Conservation (phyloP, 2,888 invertebrate genomes). For the Brachycybe producta region DNA sequence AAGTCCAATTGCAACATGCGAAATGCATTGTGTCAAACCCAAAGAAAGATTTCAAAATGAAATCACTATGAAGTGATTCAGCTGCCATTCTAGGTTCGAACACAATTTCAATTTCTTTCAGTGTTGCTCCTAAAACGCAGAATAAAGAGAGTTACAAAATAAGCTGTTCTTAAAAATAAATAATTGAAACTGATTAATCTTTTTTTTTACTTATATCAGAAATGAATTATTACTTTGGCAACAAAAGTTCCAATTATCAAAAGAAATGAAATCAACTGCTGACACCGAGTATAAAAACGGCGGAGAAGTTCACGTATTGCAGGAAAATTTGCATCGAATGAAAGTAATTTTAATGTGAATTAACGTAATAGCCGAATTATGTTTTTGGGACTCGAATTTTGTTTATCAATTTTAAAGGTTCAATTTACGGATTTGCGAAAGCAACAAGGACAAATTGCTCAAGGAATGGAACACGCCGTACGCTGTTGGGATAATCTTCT, state of each 20-base stretch:
- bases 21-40: too few species aligned
- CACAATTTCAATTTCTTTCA: too few species aligned
- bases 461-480: constrained; percentile 8
- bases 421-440: constrained; percentile 4
- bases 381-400: background rate
- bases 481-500: constrained; percentile 11
- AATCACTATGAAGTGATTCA: too few species aligned
- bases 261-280: constrained; percentile 2
- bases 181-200: background rate
- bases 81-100: too few species aligned
- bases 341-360: background rate
- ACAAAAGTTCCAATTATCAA: constrained; percentile 1
- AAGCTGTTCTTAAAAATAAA: background rate
- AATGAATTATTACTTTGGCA: constrained; percentile 8
- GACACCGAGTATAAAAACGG: constrained; percentile 8
- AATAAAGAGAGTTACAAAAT: too few species aligned
- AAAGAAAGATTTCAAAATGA: too few species aligned
- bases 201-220: too few species aligned
- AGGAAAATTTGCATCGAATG: constrained; percentile 8
- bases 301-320: constrained; percentile 3
- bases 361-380: background rate
- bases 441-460: constrained; percentile 1
- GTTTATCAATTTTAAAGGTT: constrained; percentile 2
- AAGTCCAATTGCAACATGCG: too few species aligned
- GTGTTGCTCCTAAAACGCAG: too few species aligned